Percentiles rank a stretch among this genome's conserved stretches.
phyloP scores from a whole-genome alignment of 2,797 vertebrate species.

The Hipposideros larvatus region DNA sequence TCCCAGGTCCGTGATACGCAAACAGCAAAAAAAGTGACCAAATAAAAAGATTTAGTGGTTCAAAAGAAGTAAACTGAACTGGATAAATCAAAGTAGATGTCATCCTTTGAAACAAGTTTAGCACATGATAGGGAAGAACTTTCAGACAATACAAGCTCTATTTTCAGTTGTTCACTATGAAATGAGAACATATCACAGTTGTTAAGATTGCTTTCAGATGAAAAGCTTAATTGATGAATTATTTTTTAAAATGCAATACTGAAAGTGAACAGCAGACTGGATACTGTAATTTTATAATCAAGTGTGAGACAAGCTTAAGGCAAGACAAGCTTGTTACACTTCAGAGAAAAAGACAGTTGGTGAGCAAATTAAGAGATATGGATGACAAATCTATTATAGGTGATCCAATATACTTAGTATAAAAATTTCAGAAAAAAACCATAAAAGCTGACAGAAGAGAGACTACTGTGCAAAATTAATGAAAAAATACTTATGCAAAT shows the following conservation, averaged over 20 bases:
- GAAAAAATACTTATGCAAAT: constrained; percentile 29
- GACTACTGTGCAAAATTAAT: neutral
- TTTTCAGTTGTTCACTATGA: constrained; percentile 45
- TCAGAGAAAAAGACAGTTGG: constrained; percentile 57
- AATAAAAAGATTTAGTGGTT: constrained; percentile 36
- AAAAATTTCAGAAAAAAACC: constrained; percentile 50
- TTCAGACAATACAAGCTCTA: neutral
- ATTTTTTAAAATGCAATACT: constrained; percentile 43
- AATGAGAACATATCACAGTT: constrained; percentile 38
- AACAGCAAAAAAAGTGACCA: constrained; percentile 1
- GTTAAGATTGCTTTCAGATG: constrained; percentile 42
- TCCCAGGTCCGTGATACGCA: constrained; percentile 2
- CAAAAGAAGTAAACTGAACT: constrained; percentile 47
- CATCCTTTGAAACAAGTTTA: neutral
- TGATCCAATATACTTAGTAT: constrained; percentile 4
- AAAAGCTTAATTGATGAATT: constrained; percentile 58
- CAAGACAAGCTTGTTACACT: constrained; percentile 55
- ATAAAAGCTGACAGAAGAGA: neutral
- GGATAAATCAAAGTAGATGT: neutral
- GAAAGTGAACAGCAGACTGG: constrained; percentile 34
- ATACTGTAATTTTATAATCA: constrained; percentile 52
- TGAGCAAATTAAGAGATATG: constrained; percentile 17
- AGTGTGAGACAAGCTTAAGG: constrained; percentile 51
- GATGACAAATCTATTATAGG: neutral
- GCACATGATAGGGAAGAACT: neutral